Conservation (phyloP, 2,888 invertebrate genomes). For the Eurytoma californica region DNA sequence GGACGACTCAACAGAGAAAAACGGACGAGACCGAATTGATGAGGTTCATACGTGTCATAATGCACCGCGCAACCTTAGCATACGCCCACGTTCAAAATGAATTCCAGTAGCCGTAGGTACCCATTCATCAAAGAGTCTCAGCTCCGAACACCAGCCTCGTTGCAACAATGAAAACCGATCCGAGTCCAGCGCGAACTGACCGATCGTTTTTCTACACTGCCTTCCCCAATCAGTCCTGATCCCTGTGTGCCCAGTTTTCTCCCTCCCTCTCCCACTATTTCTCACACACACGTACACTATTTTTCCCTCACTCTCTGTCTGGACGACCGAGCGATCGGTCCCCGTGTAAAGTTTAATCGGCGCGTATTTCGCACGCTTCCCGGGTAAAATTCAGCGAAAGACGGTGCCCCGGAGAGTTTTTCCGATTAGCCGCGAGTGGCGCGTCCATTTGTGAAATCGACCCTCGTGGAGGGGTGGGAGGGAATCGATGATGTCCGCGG, state of each 20-base stretch:
- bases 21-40: slow-evolving; percentile 17
- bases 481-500: too few species aligned
- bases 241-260: slow-evolving; percentile 3
- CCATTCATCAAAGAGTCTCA: slow-evolving; percentile 27
- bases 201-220: slow-evolving; percentile 32
- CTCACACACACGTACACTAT: too few species aligned
- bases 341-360: slow-evolving; percentile 64
- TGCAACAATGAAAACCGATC: slow-evolving; percentile 49
- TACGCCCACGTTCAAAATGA: slow-evolving; percentile 46
- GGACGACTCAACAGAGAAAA: neutral
- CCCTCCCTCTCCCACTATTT: neutral
- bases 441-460: neutral
- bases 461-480: neutral
- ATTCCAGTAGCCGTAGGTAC: slow-evolving; percentile 8
- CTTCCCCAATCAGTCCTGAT: slow-evolving; percentile 47
- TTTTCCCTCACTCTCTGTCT: slow-evolving; percentile 11
- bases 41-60: slow-evolving; percentile 4
- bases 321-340: slow-evolving; percentile 59
- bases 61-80: slow-evolving; percentile 33
- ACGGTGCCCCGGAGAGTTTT: neutral
- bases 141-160: neutral
- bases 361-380: slow-evolving; percentile 60
- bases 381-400: neutral
- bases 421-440: neutral
- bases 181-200: slow-evolving; percentile 19